Evolutionary conservation across 2,888 invertebrate genomes (phyloP).

Genomic region (Heteromurus nitidus): DNA sequence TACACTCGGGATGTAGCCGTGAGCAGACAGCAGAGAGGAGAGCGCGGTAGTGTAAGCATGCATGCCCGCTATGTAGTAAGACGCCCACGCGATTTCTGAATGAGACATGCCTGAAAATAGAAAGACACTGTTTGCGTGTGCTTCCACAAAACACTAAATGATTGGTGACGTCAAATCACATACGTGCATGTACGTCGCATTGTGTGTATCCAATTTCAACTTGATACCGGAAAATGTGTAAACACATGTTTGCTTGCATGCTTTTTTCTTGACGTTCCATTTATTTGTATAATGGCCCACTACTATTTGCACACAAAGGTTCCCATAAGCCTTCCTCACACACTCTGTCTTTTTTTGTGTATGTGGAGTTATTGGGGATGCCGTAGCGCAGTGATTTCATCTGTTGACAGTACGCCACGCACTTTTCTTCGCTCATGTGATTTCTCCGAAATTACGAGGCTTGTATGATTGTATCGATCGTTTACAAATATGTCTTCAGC

Average conservation of each 20-base stretch:
- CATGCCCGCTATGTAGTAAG: background rate
- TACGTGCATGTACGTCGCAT: constrained; percentile 37
- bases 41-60: background rate
- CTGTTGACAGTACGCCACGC: constrained; percentile 30
- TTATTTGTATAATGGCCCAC: constrained; percentile 1
- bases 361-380: background rate
- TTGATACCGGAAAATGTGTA: constrained; percentile 55
- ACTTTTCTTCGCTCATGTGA: constrained; percentile 1
- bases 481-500: too few species aligned
- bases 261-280: constrained; percentile 6
- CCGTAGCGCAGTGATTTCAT: constrained; percentile 4
- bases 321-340: background rate
- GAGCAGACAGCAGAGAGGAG: too few species aligned
- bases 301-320: background rate
- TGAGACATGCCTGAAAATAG: constrained; percentile 74
- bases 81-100: constrained; percentile 71
- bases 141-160: constrained; percentile 24
- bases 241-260: constrained; percentile 46
- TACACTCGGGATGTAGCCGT: too few species aligned
- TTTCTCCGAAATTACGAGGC: background rate
- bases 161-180: constrained; percentile 59
- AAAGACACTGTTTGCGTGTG: constrained; percentile 31
- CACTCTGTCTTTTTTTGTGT: background rate
- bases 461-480: constrained; percentile 4
- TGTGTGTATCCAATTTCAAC: constrained; percentile 27